A percentile compares a stretch with the other conserved stretches of the same genome.
Conservation (phyloP, 2,113 vertebrate species). For the Nesoenas mayeri region DNA sequence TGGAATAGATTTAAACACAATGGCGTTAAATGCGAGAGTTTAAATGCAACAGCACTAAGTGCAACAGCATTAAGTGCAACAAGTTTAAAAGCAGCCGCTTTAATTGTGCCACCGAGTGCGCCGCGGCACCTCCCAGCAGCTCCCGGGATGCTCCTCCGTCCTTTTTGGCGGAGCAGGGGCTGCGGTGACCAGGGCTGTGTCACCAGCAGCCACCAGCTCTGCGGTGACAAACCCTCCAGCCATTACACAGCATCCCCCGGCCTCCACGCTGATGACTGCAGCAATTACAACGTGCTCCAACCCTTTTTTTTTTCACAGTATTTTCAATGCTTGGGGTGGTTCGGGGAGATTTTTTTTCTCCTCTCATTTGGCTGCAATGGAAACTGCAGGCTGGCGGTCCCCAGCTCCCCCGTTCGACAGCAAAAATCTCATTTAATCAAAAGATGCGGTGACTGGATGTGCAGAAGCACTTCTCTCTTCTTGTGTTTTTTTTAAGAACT, state of each 20-base stretch:
- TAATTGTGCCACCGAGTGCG: neutral
- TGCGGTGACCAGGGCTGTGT: accelerated
- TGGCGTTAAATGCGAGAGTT: neutral
- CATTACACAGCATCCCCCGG: neutral
- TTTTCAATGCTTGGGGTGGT: neutral
- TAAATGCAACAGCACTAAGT: neutral
- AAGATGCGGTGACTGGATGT: constrained; percentile 27
- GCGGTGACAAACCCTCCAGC: neutral
- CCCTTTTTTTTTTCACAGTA: neutral
- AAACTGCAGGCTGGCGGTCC: neutral
- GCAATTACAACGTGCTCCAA: neutral
- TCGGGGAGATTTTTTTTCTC: neutral
- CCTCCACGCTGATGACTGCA: neutral
- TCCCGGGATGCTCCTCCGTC: neutral
- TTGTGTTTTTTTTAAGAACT: neutral
- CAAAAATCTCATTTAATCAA: constrained; percentile 42
- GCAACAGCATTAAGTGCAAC: neutral
- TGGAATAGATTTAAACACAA: neutral
- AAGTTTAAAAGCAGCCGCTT: neutral
- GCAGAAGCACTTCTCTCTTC: neutral
- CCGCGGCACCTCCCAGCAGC: no score
- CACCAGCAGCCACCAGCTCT: neutral
- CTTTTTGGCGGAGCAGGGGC: no score
- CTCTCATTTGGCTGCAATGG: neutral
- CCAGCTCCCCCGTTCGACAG: constrained; percentile 37